A percentile compares a stretch with the other conserved stretches of the same genome.
Conservation (phyloP, 2,797 vertebrate genomes). For the Anolis apletophallus region DNA sequence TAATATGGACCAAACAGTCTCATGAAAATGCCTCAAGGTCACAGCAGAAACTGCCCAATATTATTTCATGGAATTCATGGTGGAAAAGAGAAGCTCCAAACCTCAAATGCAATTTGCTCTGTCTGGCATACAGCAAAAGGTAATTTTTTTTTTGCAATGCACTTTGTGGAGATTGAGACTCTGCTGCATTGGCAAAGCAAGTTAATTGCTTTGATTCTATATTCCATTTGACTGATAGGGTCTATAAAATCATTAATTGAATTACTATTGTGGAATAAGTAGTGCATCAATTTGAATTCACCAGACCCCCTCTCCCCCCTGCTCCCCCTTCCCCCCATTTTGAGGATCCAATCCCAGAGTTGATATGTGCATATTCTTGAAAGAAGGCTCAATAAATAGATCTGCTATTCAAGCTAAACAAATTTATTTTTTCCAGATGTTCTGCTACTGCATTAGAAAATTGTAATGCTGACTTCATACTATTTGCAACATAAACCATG, state of each 20-base stretch:
- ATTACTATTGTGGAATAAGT: constrained; percentile 77
- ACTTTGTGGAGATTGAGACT: constrained; percentile 51
- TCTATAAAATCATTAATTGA: constrained; percentile 79
- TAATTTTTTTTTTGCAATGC: constrained; percentile 9
- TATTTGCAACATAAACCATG: constrained; percentile 72
- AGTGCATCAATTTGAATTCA: constrained; percentile 74
- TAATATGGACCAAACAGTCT: not conserved
- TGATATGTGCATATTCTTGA: constrained; percentile 67
- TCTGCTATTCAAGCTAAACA: constrained; percentile 73
- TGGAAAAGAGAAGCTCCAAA: not conserved
- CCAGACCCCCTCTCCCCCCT: constrained; percentile 53
- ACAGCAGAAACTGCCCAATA: not conserved
- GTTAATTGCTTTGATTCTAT: constrained; percentile 73
- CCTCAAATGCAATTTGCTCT: not conserved
- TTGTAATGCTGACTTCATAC: constrained; percentile 73
- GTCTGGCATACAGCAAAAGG: not conserved
- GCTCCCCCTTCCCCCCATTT: constrained; percentile 44
- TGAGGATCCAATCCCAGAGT: constrained; percentile 74
- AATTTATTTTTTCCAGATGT: constrained; percentile 78
- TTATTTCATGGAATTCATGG: constrained; percentile 4
- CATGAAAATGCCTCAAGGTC: constrained; percentile 5
- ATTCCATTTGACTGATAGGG: constrained; percentile 73
- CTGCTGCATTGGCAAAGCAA: constrained; percentile 37
- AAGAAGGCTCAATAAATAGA: constrained; percentile 76
- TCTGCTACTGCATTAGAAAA: constrained; percentile 72